A percentile compares a stretch with the other conserved stretches of the same genome.
phyloP scores from a whole-genome alignment of 1,140 invertebrate genomes.

The Cephus cinctus region DNA sequence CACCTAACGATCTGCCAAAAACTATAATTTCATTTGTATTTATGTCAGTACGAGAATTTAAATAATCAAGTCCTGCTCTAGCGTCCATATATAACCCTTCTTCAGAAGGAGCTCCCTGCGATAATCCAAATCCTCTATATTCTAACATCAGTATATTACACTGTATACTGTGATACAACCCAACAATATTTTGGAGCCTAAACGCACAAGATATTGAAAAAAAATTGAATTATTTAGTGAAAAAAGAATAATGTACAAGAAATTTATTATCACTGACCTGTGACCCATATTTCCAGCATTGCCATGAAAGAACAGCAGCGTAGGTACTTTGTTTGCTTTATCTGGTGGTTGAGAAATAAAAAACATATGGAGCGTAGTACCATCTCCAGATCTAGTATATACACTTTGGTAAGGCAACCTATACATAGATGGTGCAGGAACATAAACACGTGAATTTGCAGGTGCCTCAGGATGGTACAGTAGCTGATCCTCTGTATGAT shows the following conservation, averaged over 20 bases:
- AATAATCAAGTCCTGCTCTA: conserved; percentile 81
- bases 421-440: conserved; percentile 80
- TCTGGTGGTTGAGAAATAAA: conserved; percentile 78
- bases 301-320: conserved; percentile 89
- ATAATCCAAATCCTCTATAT: conserved; percentile 93
- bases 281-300: conserved; percentile 97
- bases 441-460: conserved; percentile 80
- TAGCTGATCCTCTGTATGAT: conserved; percentile 81
- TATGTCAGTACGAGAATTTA: conserved; percentile 77
- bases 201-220: conserved; percentile 18
- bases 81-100: conserved; percentile 86
- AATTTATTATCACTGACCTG: conserved; percentile 56
- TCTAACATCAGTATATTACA: conserved; percentile 90
- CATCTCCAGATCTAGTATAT: conserved; percentile 75
- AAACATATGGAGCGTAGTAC: conserved; percentile 80
- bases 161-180: conserved; percentile 75
- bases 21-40: conserved; percentile 83
- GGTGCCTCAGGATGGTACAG: conserved; percentile 89
- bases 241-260: conserved; percentile 5
- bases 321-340: conserved; percentile 66
- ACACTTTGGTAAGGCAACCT: conserved; percentile 85
- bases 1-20: conserved; percentile 91
- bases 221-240: conserved; percentile 8
- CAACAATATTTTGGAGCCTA: conserved; percentile 74
- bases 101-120: conserved; percentile 84